Base-by-base conservation (phyloP, 1,140 invertebrate genomes). In the Neodiprion lecontei region DNA sequence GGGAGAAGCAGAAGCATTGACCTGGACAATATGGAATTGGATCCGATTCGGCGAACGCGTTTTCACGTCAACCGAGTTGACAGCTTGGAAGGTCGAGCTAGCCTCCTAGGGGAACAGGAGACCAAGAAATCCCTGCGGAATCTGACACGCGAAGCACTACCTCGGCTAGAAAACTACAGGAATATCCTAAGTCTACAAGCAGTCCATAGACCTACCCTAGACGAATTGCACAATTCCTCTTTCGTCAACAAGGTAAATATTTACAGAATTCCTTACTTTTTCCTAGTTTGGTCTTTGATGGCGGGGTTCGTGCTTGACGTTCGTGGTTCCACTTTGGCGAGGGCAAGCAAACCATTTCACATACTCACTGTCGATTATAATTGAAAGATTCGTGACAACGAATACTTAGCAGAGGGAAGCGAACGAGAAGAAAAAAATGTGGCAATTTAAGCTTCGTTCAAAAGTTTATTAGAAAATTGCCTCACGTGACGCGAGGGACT, bases 121-220 rank as follows among this genome's bases (percentile, higher is more conserved):
- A 85, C 85, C 1, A 83, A 78, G 61, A 88, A 88, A 53, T 88
- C 86, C 4, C 78, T 88, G 68, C 95, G 96, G 72, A 94, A 96
- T 83, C 94, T 98, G 84, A 98, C 97, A 0, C 89, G 96, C 11
- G 97, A 99, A 89, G 96, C 96, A 2, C 84, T 98, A 67, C 97
- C 97, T 9, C 90, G 96, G 69, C 87, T 97, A 81, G 97, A 98
- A 84, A 97, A 98, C 89, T 99, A 99, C 88, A 92, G 97, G 74
- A 98, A 98, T 86, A 95, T 98, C 76, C 91, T 98, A 90, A 96
- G 95, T 21, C 94, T 98, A 67, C 96, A 96, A 81, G 95, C 95
- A 4, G 95, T 94, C 17, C 96, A 95, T 80, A 91, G 94, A 82
- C 97, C 97, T 5, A 98, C 97, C 4, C 88, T 99, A 14, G 96